These are phyloP conservation scores for Thera britannica DNA, from an alignment of 2,888 invertebrate genomes.

Conservation along the genomic window DNA sequence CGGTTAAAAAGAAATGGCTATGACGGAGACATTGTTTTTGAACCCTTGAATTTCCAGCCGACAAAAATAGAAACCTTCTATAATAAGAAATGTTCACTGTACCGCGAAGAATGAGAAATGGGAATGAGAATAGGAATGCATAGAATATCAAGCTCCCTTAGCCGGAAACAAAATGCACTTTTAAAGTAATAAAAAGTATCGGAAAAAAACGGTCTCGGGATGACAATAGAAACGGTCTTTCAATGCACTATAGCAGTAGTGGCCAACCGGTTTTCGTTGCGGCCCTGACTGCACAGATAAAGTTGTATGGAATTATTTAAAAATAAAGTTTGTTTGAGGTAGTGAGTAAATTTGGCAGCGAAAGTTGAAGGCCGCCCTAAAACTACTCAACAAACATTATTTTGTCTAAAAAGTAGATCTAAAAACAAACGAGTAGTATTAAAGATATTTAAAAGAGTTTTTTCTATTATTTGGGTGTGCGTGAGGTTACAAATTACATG, in stretches of 20 bases:
- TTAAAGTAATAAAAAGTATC: slow-evolving; percentile 63
- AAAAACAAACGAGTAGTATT: too few species aligned
- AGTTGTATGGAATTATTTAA: too few species aligned
- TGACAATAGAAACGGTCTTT: slow-evolving; percentile 53
- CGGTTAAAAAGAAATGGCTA: too few species aligned
- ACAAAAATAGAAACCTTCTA: background rate
- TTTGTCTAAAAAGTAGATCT: too few species aligned
- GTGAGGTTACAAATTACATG: too few species aligned
- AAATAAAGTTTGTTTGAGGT: too few species aligned
- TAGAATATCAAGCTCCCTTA: slow-evolving; percentile 43
- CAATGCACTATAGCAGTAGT: slow-evolving; percentile 36
- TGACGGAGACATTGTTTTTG: background rate
- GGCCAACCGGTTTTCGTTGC: background rate
- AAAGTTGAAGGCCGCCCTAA: too few species aligned
- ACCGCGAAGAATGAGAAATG: slow-evolving; percentile 8
- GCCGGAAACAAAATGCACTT: slow-evolving; percentile 65
- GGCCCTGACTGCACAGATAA: too few species aligned
- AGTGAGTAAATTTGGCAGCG: too few species aligned
- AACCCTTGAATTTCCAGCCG: background rate
- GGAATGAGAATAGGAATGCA: slow-evolving; percentile 12
- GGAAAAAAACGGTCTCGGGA: slow-evolving; percentile 76
- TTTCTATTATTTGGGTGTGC: too few species aligned
- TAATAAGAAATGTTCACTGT: slow-evolving; percentile 5
- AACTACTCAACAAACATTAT: too few species aligned
- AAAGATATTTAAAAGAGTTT: too few species aligned